Evolutionary conservation across 1,140 invertebrate species (phyloP).

Genomic region (Acromyrmex echinatior): DNA sequence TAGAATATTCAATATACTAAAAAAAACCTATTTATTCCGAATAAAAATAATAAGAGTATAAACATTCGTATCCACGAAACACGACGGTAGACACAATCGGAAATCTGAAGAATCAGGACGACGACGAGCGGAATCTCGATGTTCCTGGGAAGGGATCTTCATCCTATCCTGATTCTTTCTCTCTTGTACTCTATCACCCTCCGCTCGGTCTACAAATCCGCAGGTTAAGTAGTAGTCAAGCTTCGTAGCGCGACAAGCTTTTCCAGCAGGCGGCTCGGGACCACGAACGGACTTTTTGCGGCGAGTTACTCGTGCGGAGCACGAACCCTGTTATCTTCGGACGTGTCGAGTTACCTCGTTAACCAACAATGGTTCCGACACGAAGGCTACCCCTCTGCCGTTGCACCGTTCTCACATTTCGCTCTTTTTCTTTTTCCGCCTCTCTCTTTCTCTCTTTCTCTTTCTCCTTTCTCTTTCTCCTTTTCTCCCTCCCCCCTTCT

Average conservation of each 20-base stretch:
- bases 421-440: background rate
- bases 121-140: slow-evolving; percentile 19
- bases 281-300: slow-evolving; percentile 72
- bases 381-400: slow-evolving; percentile 45
- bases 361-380: slow-evolving; percentile 76
- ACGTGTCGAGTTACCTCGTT: slow-evolving; percentile 82
- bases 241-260: slow-evolving; percentile 60
- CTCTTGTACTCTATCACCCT: background rate
- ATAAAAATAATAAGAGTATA: background rate
- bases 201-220: slow-evolving; percentile 11
- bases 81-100: background rate
- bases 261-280: slow-evolving; percentile 46
- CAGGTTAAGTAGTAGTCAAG: slow-evolving; percentile 62
- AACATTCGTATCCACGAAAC: background rate
- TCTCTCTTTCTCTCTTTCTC: slow-evolving; percentile 26
- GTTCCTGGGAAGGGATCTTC: background rate
- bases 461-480: background rate
- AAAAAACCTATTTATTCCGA: background rate
- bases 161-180: background rate
- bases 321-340: slow-evolving; percentile 81
- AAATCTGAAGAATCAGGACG: slow-evolving; percentile 15
- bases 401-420: slow-evolving; percentile 30
- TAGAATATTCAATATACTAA: background rate
- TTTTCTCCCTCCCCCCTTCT: background rate
- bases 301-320: slow-evolving; percentile 75